A percentile compares a stretch with the other conserved stretches of the same genome.
phyloP scores from a whole-genome alignment of 2,113 vertebrate species.

The Merops nubicus region DNA sequence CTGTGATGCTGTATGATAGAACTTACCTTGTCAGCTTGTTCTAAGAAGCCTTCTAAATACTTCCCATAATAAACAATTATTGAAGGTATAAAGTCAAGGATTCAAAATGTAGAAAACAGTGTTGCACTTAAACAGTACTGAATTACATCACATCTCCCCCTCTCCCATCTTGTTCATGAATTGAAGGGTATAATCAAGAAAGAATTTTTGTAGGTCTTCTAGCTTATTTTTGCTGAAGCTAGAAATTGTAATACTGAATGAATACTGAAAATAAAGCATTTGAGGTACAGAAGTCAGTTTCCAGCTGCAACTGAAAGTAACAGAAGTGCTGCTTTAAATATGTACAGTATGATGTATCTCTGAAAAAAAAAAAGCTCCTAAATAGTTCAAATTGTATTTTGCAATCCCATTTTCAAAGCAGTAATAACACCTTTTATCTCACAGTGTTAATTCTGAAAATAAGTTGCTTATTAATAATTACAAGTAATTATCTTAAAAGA shows the following conservation, averaged over 20 bases:
- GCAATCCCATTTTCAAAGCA: neutral
- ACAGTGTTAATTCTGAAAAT: neutral
- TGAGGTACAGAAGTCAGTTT: neutral
- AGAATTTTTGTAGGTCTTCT: neutral
- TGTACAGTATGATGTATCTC: neutral
- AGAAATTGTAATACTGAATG: neutral
- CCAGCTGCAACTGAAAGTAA: neutral
- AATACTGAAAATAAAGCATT: neutral
- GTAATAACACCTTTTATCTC: neutral
- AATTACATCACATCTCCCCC: neutral
- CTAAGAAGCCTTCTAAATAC: neutral
- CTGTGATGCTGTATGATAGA: neutral
- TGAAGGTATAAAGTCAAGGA: neutral
- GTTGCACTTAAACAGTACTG: neutral
- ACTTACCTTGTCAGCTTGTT: neutral
- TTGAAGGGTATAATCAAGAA: neutral
- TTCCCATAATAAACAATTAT: neutral
- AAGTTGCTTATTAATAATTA: neutral
- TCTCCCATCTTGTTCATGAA: neutral
- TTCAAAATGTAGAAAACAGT: neutral
- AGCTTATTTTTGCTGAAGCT: neutral
- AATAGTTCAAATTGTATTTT: neutral
- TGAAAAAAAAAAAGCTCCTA: neutral
- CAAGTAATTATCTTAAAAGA: neutral
- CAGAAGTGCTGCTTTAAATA: neutral